phyloP scores from a whole-genome alignment of 2,797 vertebrate genomes.

The Enteromius thamalakanensis region DNA sequence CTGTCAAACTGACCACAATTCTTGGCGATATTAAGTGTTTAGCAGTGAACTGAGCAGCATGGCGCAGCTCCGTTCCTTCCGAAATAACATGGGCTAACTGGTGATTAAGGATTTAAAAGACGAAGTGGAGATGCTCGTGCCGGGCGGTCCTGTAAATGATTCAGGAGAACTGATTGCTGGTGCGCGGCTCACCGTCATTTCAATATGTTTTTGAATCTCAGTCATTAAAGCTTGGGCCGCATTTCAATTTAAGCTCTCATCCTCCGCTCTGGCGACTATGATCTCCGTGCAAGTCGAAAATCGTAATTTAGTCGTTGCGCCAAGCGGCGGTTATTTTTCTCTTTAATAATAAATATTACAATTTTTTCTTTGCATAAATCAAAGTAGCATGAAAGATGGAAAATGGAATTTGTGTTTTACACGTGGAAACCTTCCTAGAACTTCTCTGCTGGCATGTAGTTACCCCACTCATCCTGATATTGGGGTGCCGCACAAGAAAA shows the following conservation, averaged over 20 bases:
- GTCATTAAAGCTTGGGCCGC: slow-evolving; percentile 30
- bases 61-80: slow-evolving; percentile 22
- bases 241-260: slow-evolving; percentile 36
- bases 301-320: slow-evolving; percentile 17
- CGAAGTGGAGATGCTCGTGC: slow-evolving; percentile 3
- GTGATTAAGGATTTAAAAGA: slow-evolving; percentile 39
- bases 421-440: not conserved
- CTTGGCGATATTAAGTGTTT: slow-evolving; percentile 61
- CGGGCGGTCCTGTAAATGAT: slow-evolving; percentile 38
- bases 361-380: slow-evolving; percentile 22
- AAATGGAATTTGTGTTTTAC: slow-evolving; percentile 15
- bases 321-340: slow-evolving; percentile 10
- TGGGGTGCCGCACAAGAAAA: slow-evolving; percentile 8
- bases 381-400: slow-evolving; percentile 19
- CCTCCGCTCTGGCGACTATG: slow-evolving; percentile 30
- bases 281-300: slow-evolving; percentile 38
- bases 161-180: slow-evolving; percentile 45
- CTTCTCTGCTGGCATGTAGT: slow-evolving; percentile 6
- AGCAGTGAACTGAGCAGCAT: slow-evolving; percentile 30
- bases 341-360: slow-evolving; percentile 40
- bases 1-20: slow-evolving; percentile 70
- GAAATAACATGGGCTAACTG: slow-evolving; percentile 35
- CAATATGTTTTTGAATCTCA: slow-evolving; percentile 33
- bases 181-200: slow-evolving; percentile 29
- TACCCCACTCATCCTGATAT: not conserved